Percentiles rank a stretch among this genome's conserved stretches.
phyloP scores from a whole-genome alignment of 2,113 vertebrate genomes.

The Esox niger region DNA sequence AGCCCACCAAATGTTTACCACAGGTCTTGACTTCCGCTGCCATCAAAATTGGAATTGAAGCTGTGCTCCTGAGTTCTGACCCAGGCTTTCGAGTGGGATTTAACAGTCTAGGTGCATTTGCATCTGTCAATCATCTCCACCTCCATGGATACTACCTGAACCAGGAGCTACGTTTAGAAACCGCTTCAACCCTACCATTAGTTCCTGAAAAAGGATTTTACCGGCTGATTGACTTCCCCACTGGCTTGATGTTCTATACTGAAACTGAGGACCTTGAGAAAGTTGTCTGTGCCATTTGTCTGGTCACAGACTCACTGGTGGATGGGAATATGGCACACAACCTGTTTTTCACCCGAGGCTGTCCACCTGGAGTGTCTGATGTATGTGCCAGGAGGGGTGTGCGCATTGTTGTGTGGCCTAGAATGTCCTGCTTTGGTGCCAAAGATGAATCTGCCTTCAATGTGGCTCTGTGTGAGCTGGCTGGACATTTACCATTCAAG shows the following conservation, averaged over 20 bases:
- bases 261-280: conserved; percentile 46
- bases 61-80: conserved; percentile 79
- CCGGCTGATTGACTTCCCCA: conserved; percentile 66
- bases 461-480: conserved; percentile 92
- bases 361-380: conserved; percentile 49
- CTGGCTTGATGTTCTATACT: conserved; percentile 81
- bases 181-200: conserved; percentile 61
- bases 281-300: conserved; percentile 62
- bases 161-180: conserved; percentile 75
- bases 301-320: conserved; percentile 74
- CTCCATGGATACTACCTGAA: conserved; percentile 85
- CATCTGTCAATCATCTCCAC: conserved; percentile 92
- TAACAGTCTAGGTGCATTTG: conserved; percentile 88
- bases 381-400: conserved; percentile 60
- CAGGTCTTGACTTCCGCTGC: conserved; percentile 52
- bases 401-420: conserved; percentile 83
- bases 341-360: conserved; percentile 82
- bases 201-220: conserved; percentile 61
- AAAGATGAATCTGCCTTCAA: conserved; percentile 81
- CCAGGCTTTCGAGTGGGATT: conserved; percentile 86
- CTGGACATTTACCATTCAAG: conserved; percentile 85
- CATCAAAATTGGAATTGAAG: conserved; percentile 73
- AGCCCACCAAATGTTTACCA: background rate
- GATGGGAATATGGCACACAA: conserved; percentile 81
- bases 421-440: conserved; percentile 76